Evolutionary conservation across 2,797 vertebrate genomes (phyloP), one percentile per base, ranked within the genome.

Genomic region (Rhadinocentrus ornatus): DNA sequence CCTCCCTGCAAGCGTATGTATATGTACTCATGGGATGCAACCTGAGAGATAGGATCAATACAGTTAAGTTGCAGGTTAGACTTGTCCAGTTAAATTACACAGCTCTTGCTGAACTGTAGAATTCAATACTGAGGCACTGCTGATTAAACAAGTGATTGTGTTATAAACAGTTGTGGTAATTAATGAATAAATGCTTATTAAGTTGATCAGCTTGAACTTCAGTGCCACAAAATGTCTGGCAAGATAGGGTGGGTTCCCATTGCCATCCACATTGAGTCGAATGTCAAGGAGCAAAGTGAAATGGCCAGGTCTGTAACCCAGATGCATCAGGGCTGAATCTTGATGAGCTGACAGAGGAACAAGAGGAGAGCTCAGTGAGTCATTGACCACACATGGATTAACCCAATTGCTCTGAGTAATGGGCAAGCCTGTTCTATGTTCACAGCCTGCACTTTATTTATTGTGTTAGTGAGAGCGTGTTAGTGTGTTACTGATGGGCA

Each of bases 41-140:
- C 88, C 87, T 29, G 80, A 91, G 86, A 62, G 20, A 63, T 35
- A 75, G 72, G 64, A 91, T 92, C 91, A 62, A 92, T 91, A 80
- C 65, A 24, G 80, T 78, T 74, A 82, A 86, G 71, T 85, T 78
- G 73, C 83, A 84, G 78, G 73, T 86, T 82, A 58, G 57, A 74
- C 73, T 56, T 84, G 80, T 79, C 81, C 56, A 57, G 58, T 85
- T 81, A 34, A 11, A 80, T 84, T 70, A 71, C 64, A 66, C 65
- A 67, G 44, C 67, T 35, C 54, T 76, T 48, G 54, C 32, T 73
- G 67, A 65, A 69, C 22, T 35, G 3, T 0, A 62, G 15, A 34
- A 50, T 81, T 88, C 75, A 58, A 76, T 77, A 81, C 64, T 11
- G 70, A 67, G 66, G 31, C 65, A 20, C 56, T 48, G 66, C 75